These are phyloP conservation scores for Philereme transversata DNA, from an alignment of 2,888 invertebrate genomes.

Conservation along the genomic window DNA sequence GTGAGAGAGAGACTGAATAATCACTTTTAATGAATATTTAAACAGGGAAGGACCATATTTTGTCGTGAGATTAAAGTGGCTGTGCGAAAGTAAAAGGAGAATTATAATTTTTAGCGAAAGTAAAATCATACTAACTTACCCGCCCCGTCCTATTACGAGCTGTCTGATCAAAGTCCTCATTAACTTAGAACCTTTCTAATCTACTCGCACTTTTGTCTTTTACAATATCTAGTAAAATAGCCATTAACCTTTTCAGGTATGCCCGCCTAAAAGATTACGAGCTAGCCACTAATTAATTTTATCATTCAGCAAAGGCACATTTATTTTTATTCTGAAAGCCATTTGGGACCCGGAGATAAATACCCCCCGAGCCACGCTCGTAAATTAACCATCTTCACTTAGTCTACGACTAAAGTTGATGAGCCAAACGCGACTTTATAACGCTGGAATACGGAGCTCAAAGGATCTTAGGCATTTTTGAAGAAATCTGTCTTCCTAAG, in stretches of 20 bases:
- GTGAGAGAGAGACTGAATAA: neutral
- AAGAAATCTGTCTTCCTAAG: conserved; percentile 32
- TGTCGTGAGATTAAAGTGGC: too few relatives aligned
- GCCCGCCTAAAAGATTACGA: conserved; percentile 29
- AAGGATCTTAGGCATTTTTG: conserved; percentile 16
- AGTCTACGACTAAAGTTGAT: conserved; percentile 21
- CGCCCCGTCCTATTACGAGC: too few relatives aligned
- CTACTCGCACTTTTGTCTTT: neutral
- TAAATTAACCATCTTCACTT: conserved; percentile 36
- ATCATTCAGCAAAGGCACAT: conserved; percentile 30
- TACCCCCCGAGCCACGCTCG: conserved; percentile 29
- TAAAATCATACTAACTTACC: too few relatives aligned
- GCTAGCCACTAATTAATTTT: conserved; percentile 37
- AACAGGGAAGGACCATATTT: too few relatives aligned
- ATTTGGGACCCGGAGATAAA: conserved; percentile 33
- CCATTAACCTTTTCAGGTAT: conserved; percentile 19
- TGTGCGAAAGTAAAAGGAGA: too few relatives aligned
- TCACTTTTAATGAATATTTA: too few relatives aligned
- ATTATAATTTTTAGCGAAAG: too few relatives aligned
- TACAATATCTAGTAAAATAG: conserved; percentile 4
- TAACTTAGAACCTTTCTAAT: neutral
- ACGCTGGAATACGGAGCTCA: conserved; percentile 12
- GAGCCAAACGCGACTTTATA: conserved; percentile 19
- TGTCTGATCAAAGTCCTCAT: too few relatives aligned
- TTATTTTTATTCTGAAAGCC: conserved; percentile 35